A percentile compares a stretch with the other conserved stretches of the same genome.
Conservation (phyloP, 1,140 invertebrate species). For the Conus betulinus region DNA sequence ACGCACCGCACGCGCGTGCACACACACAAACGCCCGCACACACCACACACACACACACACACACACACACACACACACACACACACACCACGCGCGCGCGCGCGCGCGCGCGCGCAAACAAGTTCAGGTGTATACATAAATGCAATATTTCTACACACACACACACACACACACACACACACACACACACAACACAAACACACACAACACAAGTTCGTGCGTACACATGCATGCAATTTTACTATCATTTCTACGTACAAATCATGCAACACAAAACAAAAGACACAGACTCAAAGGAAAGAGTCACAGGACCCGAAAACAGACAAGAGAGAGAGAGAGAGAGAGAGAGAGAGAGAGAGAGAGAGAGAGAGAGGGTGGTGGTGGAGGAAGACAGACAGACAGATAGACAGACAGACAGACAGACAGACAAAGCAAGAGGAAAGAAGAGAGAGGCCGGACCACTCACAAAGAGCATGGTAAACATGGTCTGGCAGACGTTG, state of each 20-base stretch:
- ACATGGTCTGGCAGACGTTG: slow-evolving; percentile 98
- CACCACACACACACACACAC: too few species aligned
- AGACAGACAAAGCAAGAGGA: not conserved
- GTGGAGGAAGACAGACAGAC: not conserved
- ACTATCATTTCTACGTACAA: not conserved
- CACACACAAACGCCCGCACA: too few species aligned
- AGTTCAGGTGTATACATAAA: not conserved
- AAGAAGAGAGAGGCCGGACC: not conserved
- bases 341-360: not conserved
- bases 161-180: slow-evolving; percentile 2
- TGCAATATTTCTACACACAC: not conserved
- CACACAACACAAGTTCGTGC: not conserved
- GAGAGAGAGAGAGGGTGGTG: not conserved
- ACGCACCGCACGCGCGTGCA: too few species aligned
- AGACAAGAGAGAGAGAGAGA: not conserved
- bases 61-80: not conserved
- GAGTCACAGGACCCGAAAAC: not conserved
- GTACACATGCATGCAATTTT: not conserved
- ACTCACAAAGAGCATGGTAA: slow-evolving; percentile 90
- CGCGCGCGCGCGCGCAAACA: not conserved
- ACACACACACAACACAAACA: not conserved
- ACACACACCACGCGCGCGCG: not conserved
- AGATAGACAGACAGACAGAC: not conserved
- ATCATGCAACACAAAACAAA: not conserved
- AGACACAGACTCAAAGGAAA: not conserved